Evolutionary conservation across 2,888 invertebrate genomes (phyloP).

Genomic region (Caenorhabditis becei): DNA sequence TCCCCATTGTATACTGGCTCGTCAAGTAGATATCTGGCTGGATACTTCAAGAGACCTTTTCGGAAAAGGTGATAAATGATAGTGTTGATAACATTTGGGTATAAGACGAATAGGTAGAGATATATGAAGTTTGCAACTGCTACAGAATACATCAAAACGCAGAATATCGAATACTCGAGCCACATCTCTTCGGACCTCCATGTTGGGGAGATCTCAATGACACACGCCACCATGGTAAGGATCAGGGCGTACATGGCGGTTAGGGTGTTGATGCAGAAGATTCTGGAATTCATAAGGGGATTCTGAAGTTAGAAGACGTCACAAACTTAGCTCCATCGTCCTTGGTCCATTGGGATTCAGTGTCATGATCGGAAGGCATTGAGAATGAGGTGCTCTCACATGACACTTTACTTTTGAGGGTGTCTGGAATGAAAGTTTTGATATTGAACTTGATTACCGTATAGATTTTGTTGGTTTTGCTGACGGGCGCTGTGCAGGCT

Average conservation of each 20-base stretch:
- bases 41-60: background rate
- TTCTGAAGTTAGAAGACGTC: background rate
- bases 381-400: slow-evolving; percentile 38
- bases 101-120: slow-evolving; percentile 73
- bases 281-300: background rate
- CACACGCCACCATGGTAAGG: slow-evolving; percentile 53
- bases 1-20: slow-evolving; percentile 70
- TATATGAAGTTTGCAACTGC: slow-evolving; percentile 75
- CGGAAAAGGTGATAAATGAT: background rate
- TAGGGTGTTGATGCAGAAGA: slow-evolving; percentile 43
- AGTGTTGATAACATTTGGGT: slow-evolving; percentile 69
- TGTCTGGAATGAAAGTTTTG: slow-evolving; percentile 18
- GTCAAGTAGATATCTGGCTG: slow-evolving; percentile 53
- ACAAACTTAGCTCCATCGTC: slow-evolving; percentile 20
- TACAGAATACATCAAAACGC: slow-evolving; percentile 72
- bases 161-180: slow-evolving; percentile 51
- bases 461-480: slow-evolving; percentile 16
- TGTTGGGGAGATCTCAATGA: slow-evolving; percentile 53
- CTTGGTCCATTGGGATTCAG: slow-evolving; percentile 15
- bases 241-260: slow-evolving; percentile 48
- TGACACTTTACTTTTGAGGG: slow-evolving; percentile 36
- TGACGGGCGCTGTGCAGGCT: slow-evolving; percentile 12
- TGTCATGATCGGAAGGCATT: slow-evolving; percentile 15
- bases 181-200: slow-evolving; percentile 47
- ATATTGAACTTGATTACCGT: slow-evolving; percentile 1